Conservation (phyloP, 2,113 vertebrate species). For the Elaphurus davidianus region DNA sequence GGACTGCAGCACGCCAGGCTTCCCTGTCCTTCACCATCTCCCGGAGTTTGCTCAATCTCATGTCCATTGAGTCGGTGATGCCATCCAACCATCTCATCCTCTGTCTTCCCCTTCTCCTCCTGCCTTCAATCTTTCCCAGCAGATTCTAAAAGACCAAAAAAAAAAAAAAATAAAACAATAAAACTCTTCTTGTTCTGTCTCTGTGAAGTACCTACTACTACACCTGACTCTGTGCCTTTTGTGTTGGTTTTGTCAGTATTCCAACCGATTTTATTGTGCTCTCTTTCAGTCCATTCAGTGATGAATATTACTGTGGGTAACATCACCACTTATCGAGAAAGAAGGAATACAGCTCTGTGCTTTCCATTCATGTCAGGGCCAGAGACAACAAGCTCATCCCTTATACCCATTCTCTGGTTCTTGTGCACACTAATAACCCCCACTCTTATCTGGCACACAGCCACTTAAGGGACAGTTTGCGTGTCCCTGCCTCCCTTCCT, state of each 20-base stretch:
- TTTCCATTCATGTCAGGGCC: not conserved
- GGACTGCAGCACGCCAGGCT: not conserved
- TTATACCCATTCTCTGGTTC: not conserved
- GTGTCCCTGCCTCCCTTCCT: not conserved
- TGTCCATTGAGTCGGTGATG: not conserved
- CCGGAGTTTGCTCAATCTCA: accelerated
- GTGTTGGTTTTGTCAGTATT: too few species aligned
- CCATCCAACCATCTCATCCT: not conserved
- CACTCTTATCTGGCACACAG: not conserved
- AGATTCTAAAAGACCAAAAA: not conserved
- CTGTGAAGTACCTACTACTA: too few species aligned
- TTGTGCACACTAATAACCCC: not conserved
- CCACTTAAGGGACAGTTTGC: not conserved
- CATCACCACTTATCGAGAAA: not conserved
- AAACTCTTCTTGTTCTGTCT: not conserved
- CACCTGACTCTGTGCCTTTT: accelerated
- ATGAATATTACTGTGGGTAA: not conserved
- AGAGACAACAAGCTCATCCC: not conserved
- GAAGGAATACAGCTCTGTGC: not conserved
- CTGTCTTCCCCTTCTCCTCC: not conserved
- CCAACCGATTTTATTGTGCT: not conserved
- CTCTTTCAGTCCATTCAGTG: not conserved
- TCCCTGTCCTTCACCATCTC: not conserved
- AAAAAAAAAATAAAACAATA: not conserved
- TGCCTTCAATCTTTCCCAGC: not conserved